Conservation (phyloP, 1,140 invertebrate genomes). For the Himalopsyche phryganea region DNA sequence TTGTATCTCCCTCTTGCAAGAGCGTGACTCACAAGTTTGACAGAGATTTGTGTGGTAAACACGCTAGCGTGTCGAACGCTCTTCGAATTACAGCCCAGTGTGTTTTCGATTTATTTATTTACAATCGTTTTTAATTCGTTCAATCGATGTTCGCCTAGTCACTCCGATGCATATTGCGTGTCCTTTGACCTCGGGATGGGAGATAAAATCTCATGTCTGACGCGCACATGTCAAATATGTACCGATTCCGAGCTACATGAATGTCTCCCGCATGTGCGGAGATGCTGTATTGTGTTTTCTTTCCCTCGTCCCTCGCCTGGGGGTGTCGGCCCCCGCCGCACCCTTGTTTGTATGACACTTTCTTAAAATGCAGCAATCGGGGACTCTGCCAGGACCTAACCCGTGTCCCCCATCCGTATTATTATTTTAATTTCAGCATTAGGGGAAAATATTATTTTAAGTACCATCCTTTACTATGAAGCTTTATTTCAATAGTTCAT, state of each 20-base stretch:
- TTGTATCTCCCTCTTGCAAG: slow-evolving; percentile 13
- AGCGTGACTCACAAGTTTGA: slow-evolving; percentile 17
- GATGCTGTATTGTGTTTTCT: too few relatives aligned
- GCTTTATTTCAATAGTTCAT: too few relatives aligned
- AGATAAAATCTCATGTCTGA: background rate
- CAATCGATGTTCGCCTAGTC: background rate
- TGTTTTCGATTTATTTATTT: too few relatives aligned
- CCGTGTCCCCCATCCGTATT: too few relatives aligned
- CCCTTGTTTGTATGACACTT: background rate
- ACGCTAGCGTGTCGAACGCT: background rate
- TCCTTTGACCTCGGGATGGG: background rate
- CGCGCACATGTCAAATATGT: background rate
- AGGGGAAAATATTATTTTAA: too few relatives aligned
- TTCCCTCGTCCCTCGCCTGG: background rate
- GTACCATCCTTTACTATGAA: too few relatives aligned
- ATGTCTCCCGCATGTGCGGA: background rate
- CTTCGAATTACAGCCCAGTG: too few relatives aligned
- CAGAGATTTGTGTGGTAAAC: slow-evolving; percentile 19
- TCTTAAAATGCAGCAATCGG: too few relatives aligned
- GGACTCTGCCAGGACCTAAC: too few relatives aligned
- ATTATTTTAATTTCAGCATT: too few relatives aligned
- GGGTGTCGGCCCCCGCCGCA: background rate
- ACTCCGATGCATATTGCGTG: background rate
- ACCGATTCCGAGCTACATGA: background rate
- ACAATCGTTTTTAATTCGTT: background rate